Conservation (phyloP, 2,888 invertebrate genomes). For the Drosophila cognata region DNA sequence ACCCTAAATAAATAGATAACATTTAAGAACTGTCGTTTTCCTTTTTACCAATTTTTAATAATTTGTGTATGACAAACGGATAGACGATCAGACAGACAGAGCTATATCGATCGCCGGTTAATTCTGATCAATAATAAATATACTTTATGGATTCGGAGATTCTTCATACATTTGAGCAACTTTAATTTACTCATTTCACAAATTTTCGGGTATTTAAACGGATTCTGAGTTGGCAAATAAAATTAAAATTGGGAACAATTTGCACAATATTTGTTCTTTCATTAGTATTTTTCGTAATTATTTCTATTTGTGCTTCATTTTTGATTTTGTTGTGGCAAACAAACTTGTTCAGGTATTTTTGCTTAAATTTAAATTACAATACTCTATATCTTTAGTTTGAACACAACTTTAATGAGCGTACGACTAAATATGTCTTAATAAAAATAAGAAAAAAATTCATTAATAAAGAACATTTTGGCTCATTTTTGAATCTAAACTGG, state of each 20-base stretch:
- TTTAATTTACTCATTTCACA: background rate
- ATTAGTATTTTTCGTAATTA: background rate
- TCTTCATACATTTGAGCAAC: background rate
- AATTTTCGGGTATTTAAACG: background rate
- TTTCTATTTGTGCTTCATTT: background rate
- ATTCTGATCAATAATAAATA: background rate
- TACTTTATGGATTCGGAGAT: rapidly evolving
- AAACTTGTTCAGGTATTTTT: background rate
- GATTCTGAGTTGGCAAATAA: background rate
- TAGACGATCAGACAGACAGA: background rate
- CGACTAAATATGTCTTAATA: background rate
- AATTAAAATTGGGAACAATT: background rate
- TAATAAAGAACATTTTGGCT: background rate
- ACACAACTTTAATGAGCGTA: background rate
- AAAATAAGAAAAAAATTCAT: background rate
- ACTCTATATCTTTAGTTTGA: background rate
- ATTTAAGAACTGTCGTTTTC: background rate
- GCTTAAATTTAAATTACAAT: background rate
- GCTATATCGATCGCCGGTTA: background rate
- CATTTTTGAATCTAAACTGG: background rate
- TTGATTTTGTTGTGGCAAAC: background rate
- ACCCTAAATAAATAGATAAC: background rate
- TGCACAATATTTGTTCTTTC: background rate
- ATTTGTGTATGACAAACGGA: background rate
- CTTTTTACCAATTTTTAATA: background rate